Evolutionary conservation across 1,140 invertebrate genomes (phyloP), one percentile per base, ranked within the genome.

Genomic region (Whitmania pigra): DNA sequence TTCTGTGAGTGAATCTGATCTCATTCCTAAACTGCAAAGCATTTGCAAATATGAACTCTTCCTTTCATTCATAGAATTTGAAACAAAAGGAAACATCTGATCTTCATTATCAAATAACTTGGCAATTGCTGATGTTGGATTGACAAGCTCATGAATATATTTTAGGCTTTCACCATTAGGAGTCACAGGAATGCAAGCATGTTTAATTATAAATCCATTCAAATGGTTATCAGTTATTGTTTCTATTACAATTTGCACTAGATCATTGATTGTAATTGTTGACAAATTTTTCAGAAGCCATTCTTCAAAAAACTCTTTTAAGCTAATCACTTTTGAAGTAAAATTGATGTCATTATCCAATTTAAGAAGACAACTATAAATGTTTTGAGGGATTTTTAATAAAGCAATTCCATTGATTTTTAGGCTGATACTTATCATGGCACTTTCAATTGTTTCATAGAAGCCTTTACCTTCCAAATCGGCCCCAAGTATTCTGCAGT

Each of bases 31-130:
- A 68, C 20, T n/a, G 7, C 18, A 20, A 27, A 68, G 67, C 15
- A 7, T 68, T 20, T 31, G 17, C 3, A 49, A 49, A 40, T 29
- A 68, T 29, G 27, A 22, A 25, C 18, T 27, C 22, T 68, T 40
- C 9, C 40, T 36, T 36, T 36, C 31, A 5, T n/a, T 25, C 29
- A 68, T 40, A 9, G 7, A 9, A 68, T 17, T 36, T 22, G 60
- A 36, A n/a, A 53, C 29, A 15, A 55, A 27, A 17, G 71, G 70
- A 68, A 74, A 74, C 54, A 53, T 72, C 53, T 53, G 57, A 36
- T 74, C 73, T 20, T 76, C 70, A 17, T 74, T 15, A 29, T 75
- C 69, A 17, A 43, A 55, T n/a, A 76, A 74, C 53, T n/a, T 60
- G 53, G 69, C 71, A 0, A 75, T 54, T 60, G 13, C 18, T 17